Percentiles rank a stretch among this genome's conserved stretches.
Evolutionary conservation across 2,888 invertebrate genomes (phyloP).

Genomic region (Synergus japonicus): DNA sequence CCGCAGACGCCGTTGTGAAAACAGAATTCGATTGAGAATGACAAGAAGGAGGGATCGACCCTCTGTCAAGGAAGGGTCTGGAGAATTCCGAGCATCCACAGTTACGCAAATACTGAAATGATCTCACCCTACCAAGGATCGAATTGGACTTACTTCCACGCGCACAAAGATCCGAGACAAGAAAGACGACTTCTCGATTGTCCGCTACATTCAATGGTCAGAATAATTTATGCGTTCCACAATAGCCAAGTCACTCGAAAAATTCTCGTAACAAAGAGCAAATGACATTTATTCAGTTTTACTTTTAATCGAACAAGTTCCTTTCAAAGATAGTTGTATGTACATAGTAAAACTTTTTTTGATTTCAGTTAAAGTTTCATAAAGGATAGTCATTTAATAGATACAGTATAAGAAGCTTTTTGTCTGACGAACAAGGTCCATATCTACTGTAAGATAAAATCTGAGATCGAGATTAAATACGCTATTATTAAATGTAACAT

Average conservation of each 20-base stretch:
- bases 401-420: no score
- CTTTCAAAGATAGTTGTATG: no score
- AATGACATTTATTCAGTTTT: background rate
- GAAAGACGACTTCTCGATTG: conserved; percentile 23
- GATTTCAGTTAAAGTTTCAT: no score
- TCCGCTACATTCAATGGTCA: background rate
- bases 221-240: background rate
- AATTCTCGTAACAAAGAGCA: background rate
- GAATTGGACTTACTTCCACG: conserved; percentile 61
- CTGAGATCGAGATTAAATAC: no score
- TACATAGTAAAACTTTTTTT: no score
- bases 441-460: no score
- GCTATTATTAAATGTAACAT: no score
- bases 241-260: background rate
- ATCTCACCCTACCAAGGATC: conserved; percentile 63
- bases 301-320: no score
- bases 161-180: conserved; percentile 23
- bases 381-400: no score
- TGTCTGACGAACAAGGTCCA: no score
- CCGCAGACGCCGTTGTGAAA: conserved; percentile 66
- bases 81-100: conserved; percentile 72
- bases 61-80: conserved; percentile 57
- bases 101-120: conserved; percentile 71
- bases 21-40: conserved; percentile 75
- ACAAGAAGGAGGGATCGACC: conserved; percentile 63